Conservation (phyloP, 2,113 vertebrate genomes). For the Erinaceus europaeus region DNA sequence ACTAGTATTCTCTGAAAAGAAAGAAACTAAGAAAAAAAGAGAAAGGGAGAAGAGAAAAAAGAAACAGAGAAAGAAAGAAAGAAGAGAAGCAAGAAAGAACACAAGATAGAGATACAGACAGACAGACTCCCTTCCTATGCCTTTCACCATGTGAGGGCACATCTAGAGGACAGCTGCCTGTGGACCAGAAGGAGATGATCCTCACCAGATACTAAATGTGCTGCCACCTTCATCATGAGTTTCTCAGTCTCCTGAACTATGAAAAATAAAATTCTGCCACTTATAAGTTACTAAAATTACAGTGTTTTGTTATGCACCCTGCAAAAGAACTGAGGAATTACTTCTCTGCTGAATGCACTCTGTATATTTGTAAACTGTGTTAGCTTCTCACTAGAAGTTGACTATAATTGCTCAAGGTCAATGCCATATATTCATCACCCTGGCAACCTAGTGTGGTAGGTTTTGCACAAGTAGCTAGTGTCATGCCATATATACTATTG, state of each 20-base stretch:
- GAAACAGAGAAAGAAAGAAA: too few species aligned
- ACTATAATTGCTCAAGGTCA: background rate
- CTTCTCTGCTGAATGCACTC: background rate
- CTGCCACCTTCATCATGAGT: background rate
- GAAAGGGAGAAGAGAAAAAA: too few species aligned
- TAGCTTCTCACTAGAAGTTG: background rate
- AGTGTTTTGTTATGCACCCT: background rate
- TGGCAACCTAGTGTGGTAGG: background rate
- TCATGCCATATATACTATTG: too few species aligned
- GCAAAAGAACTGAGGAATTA: background rate
- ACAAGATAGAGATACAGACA: too few species aligned
- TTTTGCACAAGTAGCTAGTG: too few species aligned
- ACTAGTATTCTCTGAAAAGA: background rate
- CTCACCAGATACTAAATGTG: background rate
- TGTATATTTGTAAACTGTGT: background rate
- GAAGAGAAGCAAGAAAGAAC: too few species aligned
- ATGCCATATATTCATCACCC: background rate
- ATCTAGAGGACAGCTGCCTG: background rate
- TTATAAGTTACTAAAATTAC: background rate
- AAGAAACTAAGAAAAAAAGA: background rate
- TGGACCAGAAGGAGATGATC: background rate
- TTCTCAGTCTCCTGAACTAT: background rate
- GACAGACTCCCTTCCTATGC: background rate
- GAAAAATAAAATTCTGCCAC: background rate
- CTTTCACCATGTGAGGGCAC: background rate